phyloP scores from a whole-genome alignment of 37 sponge, comb jelly and placozoan genomes.

The Ephydatia muelleri region DNA sequence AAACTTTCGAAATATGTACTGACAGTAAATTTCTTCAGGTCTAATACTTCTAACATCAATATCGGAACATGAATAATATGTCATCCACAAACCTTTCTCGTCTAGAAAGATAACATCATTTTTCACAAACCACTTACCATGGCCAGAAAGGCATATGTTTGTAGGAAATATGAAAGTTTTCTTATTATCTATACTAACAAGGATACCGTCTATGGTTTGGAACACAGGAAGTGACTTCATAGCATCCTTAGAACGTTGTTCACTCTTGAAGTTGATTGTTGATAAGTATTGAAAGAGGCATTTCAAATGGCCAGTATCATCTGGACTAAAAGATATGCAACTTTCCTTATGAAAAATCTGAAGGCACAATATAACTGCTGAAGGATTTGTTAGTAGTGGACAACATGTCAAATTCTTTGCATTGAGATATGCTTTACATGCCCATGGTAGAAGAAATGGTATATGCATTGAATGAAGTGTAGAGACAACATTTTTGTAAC shows the following conservation, averaged over 20 bases:
- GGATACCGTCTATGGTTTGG: background rate
- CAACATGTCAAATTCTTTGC: background rate
- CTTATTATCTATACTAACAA: background rate
- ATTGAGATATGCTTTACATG: no score
- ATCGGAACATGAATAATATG: no score
- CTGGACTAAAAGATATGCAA: background rate
- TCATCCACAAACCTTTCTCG: no score
- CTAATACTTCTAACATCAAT: no score
- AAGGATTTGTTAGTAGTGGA: background rate
- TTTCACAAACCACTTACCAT: background rate
- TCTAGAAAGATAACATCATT: background rate
- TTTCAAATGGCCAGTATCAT: background rate
- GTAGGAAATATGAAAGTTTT: background rate
- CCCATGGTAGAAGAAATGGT: no score
- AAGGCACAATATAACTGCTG: background rate
- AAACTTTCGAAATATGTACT: background rate
- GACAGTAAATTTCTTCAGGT: no score
- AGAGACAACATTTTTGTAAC: background rate
- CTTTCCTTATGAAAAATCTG: background rate
- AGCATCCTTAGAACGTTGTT: background rate
- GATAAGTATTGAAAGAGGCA: background rate
- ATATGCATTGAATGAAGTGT: no score
- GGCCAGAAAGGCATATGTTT: background rate
- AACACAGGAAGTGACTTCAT: conserved; percentile 9
- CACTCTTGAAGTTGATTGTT: background rate